Percentiles rank a stretch among this genome's conserved stretches.
Conservation (phyloP, 2,888 invertebrate genomes). For the Oscheius sp. region DNA sequence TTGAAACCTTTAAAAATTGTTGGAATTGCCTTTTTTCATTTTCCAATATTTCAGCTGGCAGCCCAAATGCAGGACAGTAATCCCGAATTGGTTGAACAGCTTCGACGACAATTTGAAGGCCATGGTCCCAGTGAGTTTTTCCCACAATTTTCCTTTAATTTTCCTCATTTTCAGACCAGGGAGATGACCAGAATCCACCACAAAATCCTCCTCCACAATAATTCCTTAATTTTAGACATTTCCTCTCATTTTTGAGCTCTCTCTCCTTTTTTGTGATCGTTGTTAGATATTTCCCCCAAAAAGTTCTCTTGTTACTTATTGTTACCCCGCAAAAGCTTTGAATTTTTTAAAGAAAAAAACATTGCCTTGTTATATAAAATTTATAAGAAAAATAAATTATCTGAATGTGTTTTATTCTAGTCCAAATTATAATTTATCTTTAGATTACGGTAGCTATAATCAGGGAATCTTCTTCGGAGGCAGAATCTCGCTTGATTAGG, state of each 20-base stretch:
- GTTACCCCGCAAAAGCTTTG: too few relatives aligned
- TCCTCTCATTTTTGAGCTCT: background rate
- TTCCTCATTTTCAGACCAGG: constrained; percentile 20
- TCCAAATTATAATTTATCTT: too few relatives aligned
- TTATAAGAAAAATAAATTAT: too few relatives aligned
- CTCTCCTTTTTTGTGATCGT: constrained; percentile 9
- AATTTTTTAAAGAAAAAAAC: too few relatives aligned
- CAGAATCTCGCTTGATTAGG: too few relatives aligned
- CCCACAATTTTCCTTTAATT: background rate
- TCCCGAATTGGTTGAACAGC: constrained; percentile 85
- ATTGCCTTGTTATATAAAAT: too few relatives aligned
- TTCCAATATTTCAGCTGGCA: constrained; percentile 68
- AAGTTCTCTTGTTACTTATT: too few relatives aligned
- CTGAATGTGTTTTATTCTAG: too few relatives aligned
- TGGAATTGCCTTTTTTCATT: too few relatives aligned
- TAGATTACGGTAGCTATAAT: too few relatives aligned
- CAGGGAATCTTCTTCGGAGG: too few relatives aligned
- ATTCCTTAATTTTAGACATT: background rate
- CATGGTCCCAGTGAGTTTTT: constrained; percentile 34
- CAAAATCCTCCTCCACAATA: constrained; percentile 31
- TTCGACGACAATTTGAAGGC: constrained; percentile 79
- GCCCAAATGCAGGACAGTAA: constrained; percentile 76
- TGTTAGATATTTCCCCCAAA: background rate
- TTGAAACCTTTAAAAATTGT: background rate
- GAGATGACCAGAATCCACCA: constrained; percentile 10